phyloP scores from a whole-genome alignment of 2,888 invertebrate genomes.

The Platycnemis pennipes region DNA sequence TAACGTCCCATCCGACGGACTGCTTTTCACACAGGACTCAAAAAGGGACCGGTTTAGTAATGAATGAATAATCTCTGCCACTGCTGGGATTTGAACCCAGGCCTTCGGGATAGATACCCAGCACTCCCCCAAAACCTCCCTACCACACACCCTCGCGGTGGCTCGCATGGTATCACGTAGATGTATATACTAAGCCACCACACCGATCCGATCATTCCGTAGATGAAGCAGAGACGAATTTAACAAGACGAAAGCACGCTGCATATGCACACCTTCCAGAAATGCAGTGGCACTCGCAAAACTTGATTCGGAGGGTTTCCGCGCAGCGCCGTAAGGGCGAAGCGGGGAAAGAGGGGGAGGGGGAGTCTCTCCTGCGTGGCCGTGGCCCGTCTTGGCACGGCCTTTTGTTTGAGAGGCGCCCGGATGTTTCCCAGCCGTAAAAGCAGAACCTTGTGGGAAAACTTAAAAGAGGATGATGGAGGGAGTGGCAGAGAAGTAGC shows the following conservation, averaged over 20 bases:
- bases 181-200: no score
- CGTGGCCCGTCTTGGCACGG: not conserved
- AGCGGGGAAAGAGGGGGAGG: not conserved
- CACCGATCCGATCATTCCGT: not conserved
- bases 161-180: no score
- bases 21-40: no score
- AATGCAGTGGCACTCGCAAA: not conserved
- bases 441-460: constrained; percentile 64
- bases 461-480: constrained; percentile 9
- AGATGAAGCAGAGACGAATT: not conserved
- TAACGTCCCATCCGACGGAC: no score
- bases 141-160: no score
- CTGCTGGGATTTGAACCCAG: no score
- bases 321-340: not conserved
- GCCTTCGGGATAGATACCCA: no score
- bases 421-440: constrained; percentile 66
- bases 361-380: not conserved
- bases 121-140: no score
- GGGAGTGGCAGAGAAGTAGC: not conserved
- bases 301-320: not conserved
- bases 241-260: not conserved
- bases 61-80: no score
- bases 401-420: constrained; percentile 63
- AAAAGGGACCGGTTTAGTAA: no score
- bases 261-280: not conserved